Evolutionary conservation across 2,888 invertebrate species (phyloP).

Genomic region (Hyposoter dolosus): DNA sequence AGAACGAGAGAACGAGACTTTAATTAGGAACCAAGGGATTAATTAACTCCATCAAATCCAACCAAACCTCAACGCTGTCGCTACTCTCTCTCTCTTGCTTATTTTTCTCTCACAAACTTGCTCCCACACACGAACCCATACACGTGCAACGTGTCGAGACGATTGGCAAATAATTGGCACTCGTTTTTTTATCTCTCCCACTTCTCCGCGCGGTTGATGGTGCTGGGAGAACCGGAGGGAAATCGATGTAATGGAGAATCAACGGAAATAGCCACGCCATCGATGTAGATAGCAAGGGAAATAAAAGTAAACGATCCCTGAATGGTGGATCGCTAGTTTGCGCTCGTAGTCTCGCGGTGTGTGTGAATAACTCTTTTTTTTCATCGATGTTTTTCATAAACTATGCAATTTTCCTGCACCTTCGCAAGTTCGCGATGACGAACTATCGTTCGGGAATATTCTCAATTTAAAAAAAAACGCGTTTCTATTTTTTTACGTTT

Average conservation of each 20-base stretch:
- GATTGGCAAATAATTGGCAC: slow-evolving; percentile 72
- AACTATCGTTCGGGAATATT: too few species aligned
- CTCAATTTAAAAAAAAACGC: too few species aligned
- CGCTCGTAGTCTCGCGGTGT: background rate
- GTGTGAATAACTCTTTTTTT: background rate
- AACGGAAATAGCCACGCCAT: background rate
- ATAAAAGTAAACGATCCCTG: background rate
- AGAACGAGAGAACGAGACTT: slow-evolving; percentile 75
- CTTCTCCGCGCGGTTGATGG: slow-evolving; percentile 26
- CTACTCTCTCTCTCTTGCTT: background rate
- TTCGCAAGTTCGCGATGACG: too few species aligned
- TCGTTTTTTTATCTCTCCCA: slow-evolving; percentile 58
- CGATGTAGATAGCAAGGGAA: background rate
- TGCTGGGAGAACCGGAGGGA: background rate
- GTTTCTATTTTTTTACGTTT: background rate
- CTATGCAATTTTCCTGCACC: background rate
- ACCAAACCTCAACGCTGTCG: slow-evolving; percentile 66
- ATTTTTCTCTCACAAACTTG: slow-evolving; percentile 16
- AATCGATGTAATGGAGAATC: slow-evolving; percentile 40
- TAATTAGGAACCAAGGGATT: slow-evolving; percentile 79
- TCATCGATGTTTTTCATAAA: background rate
- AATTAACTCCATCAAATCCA: slow-evolving; percentile 81
- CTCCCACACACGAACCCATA: background rate
- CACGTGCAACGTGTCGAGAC: slow-evolving; percentile 48
- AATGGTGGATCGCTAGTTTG: background rate